These are phyloP conservation scores for Pristionchus pacificus DNA, from an alignment of 1,140 invertebrate genomes.

Conservation along the genomic window DNA sequence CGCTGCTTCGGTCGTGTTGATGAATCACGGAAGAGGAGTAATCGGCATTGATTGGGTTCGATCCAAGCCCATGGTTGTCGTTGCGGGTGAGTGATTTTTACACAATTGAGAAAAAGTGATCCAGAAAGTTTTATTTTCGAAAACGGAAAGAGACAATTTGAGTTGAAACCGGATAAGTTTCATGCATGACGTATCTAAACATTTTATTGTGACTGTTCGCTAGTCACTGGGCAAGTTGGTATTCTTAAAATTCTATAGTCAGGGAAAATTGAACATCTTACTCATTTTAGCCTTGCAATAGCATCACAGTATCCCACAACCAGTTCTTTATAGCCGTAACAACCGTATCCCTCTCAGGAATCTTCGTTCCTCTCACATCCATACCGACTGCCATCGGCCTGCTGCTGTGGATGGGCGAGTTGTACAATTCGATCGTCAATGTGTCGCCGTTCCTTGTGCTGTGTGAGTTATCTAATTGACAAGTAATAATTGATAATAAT, in stretches of 20 bases:
- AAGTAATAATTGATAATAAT: constrained; percentile 1
- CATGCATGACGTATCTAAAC: background rate
- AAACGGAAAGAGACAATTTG: background rate
- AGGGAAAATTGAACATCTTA: too few relatives aligned
- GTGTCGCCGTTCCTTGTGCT: constrained; percentile 90
- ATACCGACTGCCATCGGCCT: constrained; percentile 83
- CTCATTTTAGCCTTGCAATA: too few relatives aligned
- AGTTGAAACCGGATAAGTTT: constrained; percentile 8
- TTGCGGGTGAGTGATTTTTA: constrained; percentile 66
- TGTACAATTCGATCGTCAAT: constrained; percentile 89
- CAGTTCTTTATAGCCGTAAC: too few relatives aligned
- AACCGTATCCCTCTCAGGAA: constrained; percentile 60
- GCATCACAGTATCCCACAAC: too few relatives aligned
- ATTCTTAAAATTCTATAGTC: too few relatives aligned
- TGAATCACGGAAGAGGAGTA: constrained; percentile 56
- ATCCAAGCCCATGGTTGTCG: constrained; percentile 82
- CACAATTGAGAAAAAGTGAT: too few relatives aligned
- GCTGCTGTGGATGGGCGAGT: constrained; percentile 80
- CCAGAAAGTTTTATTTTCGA: background rate
- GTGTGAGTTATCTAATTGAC: too few relatives aligned
- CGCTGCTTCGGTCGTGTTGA: constrained; percentile 56
- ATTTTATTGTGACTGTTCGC: too few relatives aligned
- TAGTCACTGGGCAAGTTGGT: too few relatives aligned
- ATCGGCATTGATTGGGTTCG: constrained; percentile 71
- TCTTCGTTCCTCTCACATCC: constrained; percentile 81